Conservation (phyloP, 2,113 vertebrate genomes). For the Otus sunia region DNA sequence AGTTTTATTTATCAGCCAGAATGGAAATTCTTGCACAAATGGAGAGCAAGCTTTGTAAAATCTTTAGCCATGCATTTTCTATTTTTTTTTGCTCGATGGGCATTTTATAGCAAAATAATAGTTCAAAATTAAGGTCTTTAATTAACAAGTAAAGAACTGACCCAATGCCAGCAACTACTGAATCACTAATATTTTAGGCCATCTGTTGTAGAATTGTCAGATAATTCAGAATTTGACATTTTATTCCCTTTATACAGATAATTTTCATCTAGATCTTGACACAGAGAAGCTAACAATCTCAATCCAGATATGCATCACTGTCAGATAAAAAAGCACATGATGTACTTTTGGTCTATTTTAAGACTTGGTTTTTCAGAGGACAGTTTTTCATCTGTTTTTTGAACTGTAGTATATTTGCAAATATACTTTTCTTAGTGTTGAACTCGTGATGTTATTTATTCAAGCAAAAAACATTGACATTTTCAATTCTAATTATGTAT, state of each 20-base stretch:
- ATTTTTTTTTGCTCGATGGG: fast-evolving
- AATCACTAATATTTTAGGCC: conserved; percentile 46
- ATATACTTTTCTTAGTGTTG: background rate
- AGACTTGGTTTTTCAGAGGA: background rate
- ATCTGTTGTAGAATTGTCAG: conserved; percentile 47
- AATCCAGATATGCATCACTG: background rate
- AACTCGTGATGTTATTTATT: conserved; percentile 30
- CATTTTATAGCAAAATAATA: conserved; percentile 15
- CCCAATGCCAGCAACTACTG: conserved; percentile 33
- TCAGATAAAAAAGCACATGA: background rate
- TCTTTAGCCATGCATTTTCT: background rate
- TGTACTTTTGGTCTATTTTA: conserved; percentile 23
- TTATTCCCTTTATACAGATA: conserved; percentile 2
- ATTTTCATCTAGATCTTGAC: conserved; percentile 17
- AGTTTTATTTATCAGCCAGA: background rate
- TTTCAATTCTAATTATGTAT: conserved; percentile 27
- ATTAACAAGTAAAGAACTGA: conserved; percentile 55
- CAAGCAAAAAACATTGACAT: background rate
- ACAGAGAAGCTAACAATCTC: background rate
- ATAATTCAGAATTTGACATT: conserved; percentile 37
- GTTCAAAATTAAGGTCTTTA: conserved; percentile 42
- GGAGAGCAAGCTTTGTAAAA: background rate
- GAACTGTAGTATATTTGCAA: background rate
- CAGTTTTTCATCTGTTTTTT: conserved; percentile 3
- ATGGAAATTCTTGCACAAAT: background rate